A percentile compares a stretch with the other conserved stretches of the same genome.
These are phyloP conservation scores for Urophycis tenuis DNA, from an alignment of 2,797 vertebrate genomes.

Conservation along the genomic window DNA sequence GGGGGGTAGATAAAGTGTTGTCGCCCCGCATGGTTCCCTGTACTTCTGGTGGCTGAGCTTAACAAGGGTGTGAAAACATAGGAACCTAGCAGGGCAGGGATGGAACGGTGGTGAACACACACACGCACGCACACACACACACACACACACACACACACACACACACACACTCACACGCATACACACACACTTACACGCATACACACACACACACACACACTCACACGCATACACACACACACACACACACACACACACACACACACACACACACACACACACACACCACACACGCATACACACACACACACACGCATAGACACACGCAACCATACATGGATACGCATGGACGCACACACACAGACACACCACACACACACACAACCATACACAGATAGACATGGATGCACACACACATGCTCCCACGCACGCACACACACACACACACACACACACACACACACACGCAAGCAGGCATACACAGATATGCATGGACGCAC, in stretches of 20 bases:
- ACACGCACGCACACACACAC: neutral
- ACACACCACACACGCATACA: neutral
- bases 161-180: neutral
- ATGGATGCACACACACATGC: neutral
- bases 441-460: neutral
- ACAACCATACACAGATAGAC: too few relatives aligned
- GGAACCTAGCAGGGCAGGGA: neutral
- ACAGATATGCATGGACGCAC: too few relatives aligned
- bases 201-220: neutral
- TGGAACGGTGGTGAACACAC: neutral
- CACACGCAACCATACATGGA: neutral
- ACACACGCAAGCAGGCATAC: neutral
- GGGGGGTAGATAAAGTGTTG: conserved; percentile 51
- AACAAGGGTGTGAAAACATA: conserved; percentile 36
- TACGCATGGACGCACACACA: neutral
- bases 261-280: too few relatives aligned
- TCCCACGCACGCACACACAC: neutral
- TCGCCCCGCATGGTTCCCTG: conserved; percentile 20
- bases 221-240: neutral
- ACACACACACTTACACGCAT: neutral
- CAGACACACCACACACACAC: neutral
- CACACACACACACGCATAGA: neutral
- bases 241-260: too few relatives aligned
- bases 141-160: too few relatives aligned
- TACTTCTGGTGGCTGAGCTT: conserved; percentile 30